Evolutionary conservation across 2,797 vertebrate species (phyloP), one percentile per base, ranked within the genome.

Genomic region (Eutrigla gurnardus): DNA sequence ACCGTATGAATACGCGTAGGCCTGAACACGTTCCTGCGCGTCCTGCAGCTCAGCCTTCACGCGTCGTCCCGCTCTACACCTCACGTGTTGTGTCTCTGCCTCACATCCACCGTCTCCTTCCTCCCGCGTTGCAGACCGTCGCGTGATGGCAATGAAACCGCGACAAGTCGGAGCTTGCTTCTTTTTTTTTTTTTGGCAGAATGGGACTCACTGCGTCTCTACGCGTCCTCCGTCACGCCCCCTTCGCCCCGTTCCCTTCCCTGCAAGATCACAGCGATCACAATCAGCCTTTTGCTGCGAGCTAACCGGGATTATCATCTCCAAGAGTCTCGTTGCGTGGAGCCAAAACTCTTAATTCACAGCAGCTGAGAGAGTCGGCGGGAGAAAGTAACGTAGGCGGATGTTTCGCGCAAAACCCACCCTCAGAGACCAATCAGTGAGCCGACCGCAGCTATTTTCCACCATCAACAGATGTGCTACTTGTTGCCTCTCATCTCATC

Each of bases 391-490:
- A 73, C 43, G 5, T 39, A 45, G 62, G 63, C 57, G 61, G 60
- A 75, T 33, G 65, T 65, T 65, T 83, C 65, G 54, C 7, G 49
- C 65, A 39, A 46, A 25, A 25, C 57, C 66, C 62, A 58, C 74
- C 78, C 73, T 61, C 63, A 3, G 82, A 86, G 73, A 63, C 77
- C 43, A 69, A 68, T 69, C 64, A 76, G 68, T 15, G 58, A 86
- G 73, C 73, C 10, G 4, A 61, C 64, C 25, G 12, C 76, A 59
- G 70, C 66, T 52, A 32, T 78, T 83, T 64, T 25, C 67, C 50
- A 12, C 75, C 77, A 39, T 86, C 87, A 80, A 86, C 87, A 91
- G 86, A 89, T 86, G 81, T 70, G 81, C 80, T 54, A 88, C 89
- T 89, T 90, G 90, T 91, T 89, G 83, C 81, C 69, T 73, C 62